A percentile compares a stretch with the other conserved stretches of the same genome.
These are phyloP conservation scores for Lepus timidus DNA, from an alignment of 2,113 vertebrate species.

Conservation along the genomic window DNA sequence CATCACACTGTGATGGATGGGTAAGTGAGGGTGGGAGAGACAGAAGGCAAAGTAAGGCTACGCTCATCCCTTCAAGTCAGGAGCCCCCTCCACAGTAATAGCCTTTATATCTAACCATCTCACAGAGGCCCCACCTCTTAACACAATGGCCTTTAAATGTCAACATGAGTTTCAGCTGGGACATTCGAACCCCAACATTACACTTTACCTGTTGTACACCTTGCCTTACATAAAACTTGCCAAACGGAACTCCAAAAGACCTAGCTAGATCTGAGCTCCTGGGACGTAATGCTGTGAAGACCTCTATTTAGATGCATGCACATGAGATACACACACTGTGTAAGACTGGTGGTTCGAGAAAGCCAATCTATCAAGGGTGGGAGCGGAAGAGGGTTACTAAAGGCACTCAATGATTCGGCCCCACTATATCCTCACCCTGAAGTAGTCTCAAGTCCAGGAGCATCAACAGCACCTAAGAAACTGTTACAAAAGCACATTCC, in stretches of 20 bases:
- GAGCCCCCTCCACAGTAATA: background rate
- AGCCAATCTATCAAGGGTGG: background rate
- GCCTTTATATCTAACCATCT: background rate
- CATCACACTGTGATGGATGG: fast-evolving
- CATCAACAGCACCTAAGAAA: background rate
- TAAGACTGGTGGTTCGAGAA: background rate
- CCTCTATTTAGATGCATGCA: background rate
- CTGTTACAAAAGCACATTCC: background rate
- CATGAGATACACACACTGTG: background rate
- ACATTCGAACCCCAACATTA: too few species aligned
- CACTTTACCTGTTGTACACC: background rate
- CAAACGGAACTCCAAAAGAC: background rate
- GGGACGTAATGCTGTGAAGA: background rate
- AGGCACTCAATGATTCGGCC: background rate
- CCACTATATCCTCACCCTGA: background rate
- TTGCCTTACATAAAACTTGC: background rate
- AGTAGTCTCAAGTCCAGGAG: background rate
- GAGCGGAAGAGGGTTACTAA: background rate
- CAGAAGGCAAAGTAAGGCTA: background rate
- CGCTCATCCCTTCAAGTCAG: background rate
- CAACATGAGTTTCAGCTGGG: background rate
- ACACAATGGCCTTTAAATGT: background rate
- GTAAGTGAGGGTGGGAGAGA: background rate
- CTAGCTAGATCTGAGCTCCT: background rate
- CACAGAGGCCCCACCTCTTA: background rate